Evolutionary conservation across 2,888 invertebrate genomes (phyloP).

Genomic region (Polia nebulosa): DNA sequence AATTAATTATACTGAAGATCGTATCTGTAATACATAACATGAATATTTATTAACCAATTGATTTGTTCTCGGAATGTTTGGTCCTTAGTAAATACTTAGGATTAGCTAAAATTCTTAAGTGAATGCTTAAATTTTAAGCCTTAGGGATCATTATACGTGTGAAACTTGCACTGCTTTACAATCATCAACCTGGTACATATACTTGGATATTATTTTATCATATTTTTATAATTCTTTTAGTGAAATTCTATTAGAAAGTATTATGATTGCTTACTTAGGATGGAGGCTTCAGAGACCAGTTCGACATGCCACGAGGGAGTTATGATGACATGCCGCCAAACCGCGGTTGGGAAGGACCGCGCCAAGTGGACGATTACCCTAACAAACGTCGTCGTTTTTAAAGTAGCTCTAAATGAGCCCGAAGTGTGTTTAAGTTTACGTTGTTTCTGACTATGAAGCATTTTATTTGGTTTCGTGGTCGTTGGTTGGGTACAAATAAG

Average conservation of each 20-base stretch:
- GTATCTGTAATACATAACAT: constrained; percentile 3
- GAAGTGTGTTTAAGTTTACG: constrained; percentile 49
- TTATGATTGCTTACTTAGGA: constrained; percentile 90
- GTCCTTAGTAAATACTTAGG: constrained; percentile 64
- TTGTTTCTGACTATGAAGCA: constrained; percentile 51
- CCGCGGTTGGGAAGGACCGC: constrained; percentile 90
- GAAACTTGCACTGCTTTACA: constrained; percentile 29
- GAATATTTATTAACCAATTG: background rate
- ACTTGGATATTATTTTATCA: constrained; percentile 33
- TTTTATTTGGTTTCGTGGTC: constrained; percentile 52
- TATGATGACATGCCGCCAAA: constrained; percentile 89
- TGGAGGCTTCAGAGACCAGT: constrained; percentile 90
- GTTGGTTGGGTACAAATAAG: constrained; percentile 68
- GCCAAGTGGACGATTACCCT: constrained; percentile 92
- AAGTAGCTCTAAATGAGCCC: constrained; percentile 65
- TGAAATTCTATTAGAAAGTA: constrained; percentile 85
- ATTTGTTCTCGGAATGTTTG: constrained; percentile 51
- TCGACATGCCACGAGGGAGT: constrained; percentile 87
- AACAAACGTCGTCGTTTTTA: constrained; percentile 93
- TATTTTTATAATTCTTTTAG: constrained; percentile 48
- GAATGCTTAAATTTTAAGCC: constrained; percentile 3
- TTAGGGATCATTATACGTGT: constrained; percentile 20
- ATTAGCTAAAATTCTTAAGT: constrained; percentile 2
- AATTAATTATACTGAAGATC: constrained; percentile 1
- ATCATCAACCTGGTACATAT: constrained; percentile 28